Base-by-base conservation (phyloP, 2,113 vertebrate species). In the Gymnocephalus cernua region DNA sequence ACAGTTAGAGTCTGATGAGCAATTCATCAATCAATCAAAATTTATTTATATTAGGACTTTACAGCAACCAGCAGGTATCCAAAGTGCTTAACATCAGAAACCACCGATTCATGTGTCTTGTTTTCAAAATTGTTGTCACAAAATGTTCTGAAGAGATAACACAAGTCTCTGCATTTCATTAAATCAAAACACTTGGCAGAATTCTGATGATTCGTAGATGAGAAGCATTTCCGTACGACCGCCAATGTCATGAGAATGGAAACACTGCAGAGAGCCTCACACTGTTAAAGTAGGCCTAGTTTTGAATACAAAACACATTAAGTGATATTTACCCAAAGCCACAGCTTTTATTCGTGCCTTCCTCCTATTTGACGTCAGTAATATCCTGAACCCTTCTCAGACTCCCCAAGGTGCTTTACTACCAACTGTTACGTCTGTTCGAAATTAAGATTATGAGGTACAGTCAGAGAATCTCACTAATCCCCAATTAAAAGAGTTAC, bases 1-100 rank as follows among this genome's bases (percentile, higher is more conserved):
- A 94, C 92, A 95, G 86, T 91, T 93, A 93, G 87, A 91, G 76
- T 88, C 89, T 89, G 74, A 69, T 85, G 70, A 86, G 84, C 82
- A 57, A 77, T 82, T 85, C n/a, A n/a, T n/a, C n/a, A n/a, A n/a
- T n/a, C n/a, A n/a, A n/a, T n/a, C n/a, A n/a, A n/a, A n/a, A n/a
- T n/a, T n/a, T n/a, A n/a, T n/a, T n/a, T n/a, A n/a, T n/a, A n/a
- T n/a, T n/a, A n/a, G n/a, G n/a, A n/a, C n/a, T n/a, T n/a, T n/a
- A n/a, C n/a, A n/a, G n/a, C n/a, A n/a, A n/a, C n/a, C n/a, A n/a
- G n/a, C n/a, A n/a, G n/a, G n/a, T n/a, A n/a, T n/a, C n/a, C n/a
- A n/a, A n/a, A n/a, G n/a, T n/a, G n/a, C n/a, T n/a, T n/a, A n/a
- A n/a, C n/a, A n/a, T n/a, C n/a, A n/a, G n/a, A n/a, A n/a, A n/a